Evolutionary conservation across 2,113 vertebrate species (phyloP).

Genomic region (Epinephelus lanceolatus): DNA sequence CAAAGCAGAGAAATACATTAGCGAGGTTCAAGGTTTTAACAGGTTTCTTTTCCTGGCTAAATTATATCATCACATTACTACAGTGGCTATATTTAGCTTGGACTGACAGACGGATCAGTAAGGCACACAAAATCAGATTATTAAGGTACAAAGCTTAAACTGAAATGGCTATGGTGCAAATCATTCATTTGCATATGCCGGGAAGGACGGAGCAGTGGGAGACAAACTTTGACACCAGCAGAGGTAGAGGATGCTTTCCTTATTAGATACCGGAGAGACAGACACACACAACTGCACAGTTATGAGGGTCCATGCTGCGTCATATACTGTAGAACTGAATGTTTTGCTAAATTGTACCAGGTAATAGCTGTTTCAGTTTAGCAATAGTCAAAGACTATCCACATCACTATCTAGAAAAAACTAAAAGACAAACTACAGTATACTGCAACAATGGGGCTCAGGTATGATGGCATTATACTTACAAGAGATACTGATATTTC

Average conservation of each 20-base stretch:
- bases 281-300: background rate
- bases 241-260: conserved; percentile 23
- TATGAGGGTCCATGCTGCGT: background rate
- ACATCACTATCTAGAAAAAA: background rate
- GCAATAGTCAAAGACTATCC: background rate
- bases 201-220: conserved; percentile 8
- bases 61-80: background rate
- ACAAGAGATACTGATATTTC: background rate
- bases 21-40: background rate
- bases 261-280: conserved; percentile 21
- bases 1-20: background rate
- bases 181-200: conserved; percentile 28
- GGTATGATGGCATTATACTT: background rate
- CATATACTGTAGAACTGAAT: background rate
- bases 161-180: conserved; percentile 37
- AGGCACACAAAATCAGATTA: conserved; percentile 1
- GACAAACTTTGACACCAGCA: conserved; percentile 10
- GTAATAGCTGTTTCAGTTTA: background rate
- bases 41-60: background rate
- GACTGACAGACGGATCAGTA: conserved; percentile 30
- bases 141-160: conserved; percentile 28
- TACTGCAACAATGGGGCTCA: background rate
- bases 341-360: background rate
- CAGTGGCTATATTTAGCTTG: conserved; percentile 32
- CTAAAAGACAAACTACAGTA: background rate